Percentiles rank a stretch among this genome's conserved stretches.
Evolutionary conservation across 2,888 invertebrate genomes (phyloP).

Genomic region (Lathronympha strigana): DNA sequence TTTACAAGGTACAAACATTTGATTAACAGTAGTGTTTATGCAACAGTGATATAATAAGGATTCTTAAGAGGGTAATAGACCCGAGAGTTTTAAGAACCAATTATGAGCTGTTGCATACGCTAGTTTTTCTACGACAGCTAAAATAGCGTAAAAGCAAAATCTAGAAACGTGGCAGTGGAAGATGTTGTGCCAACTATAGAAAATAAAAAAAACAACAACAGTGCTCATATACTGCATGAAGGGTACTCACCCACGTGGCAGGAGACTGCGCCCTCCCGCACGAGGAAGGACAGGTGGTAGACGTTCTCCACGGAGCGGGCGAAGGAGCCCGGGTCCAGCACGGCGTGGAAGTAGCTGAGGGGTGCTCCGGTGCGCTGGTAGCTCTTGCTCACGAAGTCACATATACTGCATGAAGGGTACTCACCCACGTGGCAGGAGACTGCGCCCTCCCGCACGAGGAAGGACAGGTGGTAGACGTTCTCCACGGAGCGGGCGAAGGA

Average conservation of each 20-base stretch:
- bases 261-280: conserved; percentile 80
- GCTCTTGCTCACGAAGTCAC: too few relatives aligned
- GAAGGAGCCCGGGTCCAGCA: conserved; percentile 85
- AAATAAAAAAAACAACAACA: too few relatives aligned
- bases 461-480: conserved; percentile 87
- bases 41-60: conserved; percentile 67
- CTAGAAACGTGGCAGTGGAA: too few relatives aligned
- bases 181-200: too few relatives aligned
- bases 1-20: background rate
- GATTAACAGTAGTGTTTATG: background rate
- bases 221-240: background rate
- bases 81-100: too few relatives aligned
- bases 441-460: conserved; percentile 83
- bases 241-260: conserved; percentile 72
- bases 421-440: conserved; percentile 78
- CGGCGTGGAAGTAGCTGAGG: conserved; percentile 84
- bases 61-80: conserved; percentile 86
- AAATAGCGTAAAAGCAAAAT: too few relatives aligned
- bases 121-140: too few relatives aligned
- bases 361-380: conserved; percentile 60
- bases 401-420: background rate
- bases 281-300: conserved; percentile 86
- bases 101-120: too few relatives aligned
- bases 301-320: conserved; percentile 86
- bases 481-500: conserved; percentile 85